Percentiles rank a stretch among this genome's conserved stretches.
Evolutionary conservation across 2,113 vertebrate species (phyloP).

Genomic region (Fulica atra): DNA sequence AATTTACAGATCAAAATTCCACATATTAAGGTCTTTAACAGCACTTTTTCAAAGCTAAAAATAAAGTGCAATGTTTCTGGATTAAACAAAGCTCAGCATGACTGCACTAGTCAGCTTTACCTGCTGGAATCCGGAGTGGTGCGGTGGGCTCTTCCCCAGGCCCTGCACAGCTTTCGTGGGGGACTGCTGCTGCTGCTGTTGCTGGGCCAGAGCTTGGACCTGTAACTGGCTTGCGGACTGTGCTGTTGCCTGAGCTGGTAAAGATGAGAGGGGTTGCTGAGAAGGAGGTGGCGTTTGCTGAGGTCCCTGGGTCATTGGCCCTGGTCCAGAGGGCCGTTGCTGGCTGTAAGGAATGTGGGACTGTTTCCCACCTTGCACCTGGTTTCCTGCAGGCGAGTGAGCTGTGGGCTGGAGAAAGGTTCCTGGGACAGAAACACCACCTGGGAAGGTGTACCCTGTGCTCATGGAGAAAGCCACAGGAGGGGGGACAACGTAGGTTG

Average conservation of each 20-base stretch:
- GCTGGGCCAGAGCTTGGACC: constrained; percentile 85
- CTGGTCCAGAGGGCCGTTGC: constrained; percentile 94
- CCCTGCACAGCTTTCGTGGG: constrained; percentile 88
- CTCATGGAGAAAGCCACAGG: constrained; percentile 94
- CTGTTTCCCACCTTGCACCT: constrained; percentile 90
- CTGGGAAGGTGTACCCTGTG: constrained; percentile 92
- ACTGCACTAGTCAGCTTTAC: constrained; percentile 58
- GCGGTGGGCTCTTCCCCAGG: constrained; percentile 91
- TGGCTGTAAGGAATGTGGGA: constrained; percentile 99
- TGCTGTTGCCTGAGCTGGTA: constrained; percentile 85
- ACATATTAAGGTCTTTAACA: not conserved
- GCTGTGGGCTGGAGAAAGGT: constrained; percentile 90
- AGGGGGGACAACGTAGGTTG: constrained; percentile 93
- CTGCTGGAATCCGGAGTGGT: constrained; percentile 93
- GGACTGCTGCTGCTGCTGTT: constrained; percentile 80
- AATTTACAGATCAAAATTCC: not conserved
- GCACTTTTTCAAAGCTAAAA: not conserved
- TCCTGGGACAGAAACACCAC: constrained; percentile 90
- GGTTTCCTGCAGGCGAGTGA: constrained; percentile 86
- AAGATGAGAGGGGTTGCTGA: constrained; percentile 80
- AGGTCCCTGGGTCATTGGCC: constrained; percentile 86
- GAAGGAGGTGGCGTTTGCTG: constrained; percentile 82
- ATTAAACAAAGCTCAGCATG: not conserved
- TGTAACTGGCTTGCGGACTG: constrained; percentile 88
- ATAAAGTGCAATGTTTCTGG: too few species aligned